A percentile compares a stretch with the other conserved stretches of the same genome.
Conservation (phyloP, 2,113 vertebrate genomes). For the Tylochromis polylepis region DNA sequence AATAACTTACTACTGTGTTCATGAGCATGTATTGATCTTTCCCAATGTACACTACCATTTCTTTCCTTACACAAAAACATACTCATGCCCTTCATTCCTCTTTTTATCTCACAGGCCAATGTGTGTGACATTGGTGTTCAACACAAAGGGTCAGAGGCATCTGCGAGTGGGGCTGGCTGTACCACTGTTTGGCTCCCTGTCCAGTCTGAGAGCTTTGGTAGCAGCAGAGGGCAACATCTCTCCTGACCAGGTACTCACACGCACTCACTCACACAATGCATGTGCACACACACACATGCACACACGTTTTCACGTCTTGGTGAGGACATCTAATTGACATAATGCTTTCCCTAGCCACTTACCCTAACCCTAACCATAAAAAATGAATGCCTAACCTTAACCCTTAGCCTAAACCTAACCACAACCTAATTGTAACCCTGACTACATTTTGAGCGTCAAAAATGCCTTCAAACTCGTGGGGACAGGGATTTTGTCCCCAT, state of each 20-base stretch:
- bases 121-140: slow-evolving; percentile 86
- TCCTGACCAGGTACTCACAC: slow-evolving; percentile 77
- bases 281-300: neutral
- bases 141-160: slow-evolving; percentile 77
- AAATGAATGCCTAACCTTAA: no score
- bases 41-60: neutral
- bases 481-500: no score
- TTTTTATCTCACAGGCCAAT: slow-evolving; percentile 73
- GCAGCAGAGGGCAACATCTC: slow-evolving; percentile 81
- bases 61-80: neutral
- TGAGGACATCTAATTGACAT: no score
- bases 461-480: no score
- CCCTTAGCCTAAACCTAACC: no score
- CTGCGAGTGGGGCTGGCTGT: slow-evolving; percentile 87
- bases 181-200: slow-evolving; percentile 80
- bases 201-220: slow-evolving; percentile 82
- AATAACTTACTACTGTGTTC: neutral
- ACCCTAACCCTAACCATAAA: no score
- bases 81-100: neutral
- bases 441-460: no score
- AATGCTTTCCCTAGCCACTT: no score
- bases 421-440: no score
- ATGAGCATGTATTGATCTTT: neutral
- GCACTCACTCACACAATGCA: neutral
- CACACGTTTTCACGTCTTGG: neutral